Conservation (phyloP, 2,797 vertebrate genomes). For the Phataginus tricuspis region DNA sequence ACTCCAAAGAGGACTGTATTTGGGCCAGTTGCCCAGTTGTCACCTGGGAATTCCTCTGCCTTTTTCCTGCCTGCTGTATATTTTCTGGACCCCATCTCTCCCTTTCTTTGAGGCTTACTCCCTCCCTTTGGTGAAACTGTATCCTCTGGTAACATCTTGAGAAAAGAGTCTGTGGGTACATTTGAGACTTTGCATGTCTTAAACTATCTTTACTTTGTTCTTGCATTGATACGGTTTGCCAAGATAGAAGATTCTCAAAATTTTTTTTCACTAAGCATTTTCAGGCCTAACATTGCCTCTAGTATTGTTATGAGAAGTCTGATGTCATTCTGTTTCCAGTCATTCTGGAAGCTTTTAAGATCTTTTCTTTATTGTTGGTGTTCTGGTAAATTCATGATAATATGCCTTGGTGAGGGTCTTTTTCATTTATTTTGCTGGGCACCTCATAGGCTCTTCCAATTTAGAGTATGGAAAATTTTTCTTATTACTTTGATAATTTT, state of each 20-base stretch:
- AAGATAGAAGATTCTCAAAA: neutral
- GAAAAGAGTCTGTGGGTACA: neutral
- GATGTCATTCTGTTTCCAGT: neutral
- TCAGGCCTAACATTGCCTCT: neutral
- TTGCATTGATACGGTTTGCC: neutral
- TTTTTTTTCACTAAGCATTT: constrained; percentile 13
- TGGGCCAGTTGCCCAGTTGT: neutral
- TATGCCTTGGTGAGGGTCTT: neutral
- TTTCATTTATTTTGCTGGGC: neutral
- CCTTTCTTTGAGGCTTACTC: neutral
- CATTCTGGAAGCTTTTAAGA: neutral
- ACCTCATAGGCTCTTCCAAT: neutral
- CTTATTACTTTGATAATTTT: constrained; percentile 5
- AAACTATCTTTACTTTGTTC: constrained; percentile 29
- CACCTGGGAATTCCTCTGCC: neutral
- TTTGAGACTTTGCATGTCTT: neutral
- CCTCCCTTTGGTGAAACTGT: neutral
- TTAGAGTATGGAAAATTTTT: neutral
- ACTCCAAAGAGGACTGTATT: neutral
- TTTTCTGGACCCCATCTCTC: neutral
- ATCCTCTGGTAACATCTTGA: neutral
- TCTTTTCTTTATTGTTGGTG: neutral
- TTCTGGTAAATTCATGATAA: neutral
- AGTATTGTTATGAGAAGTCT: neutral
- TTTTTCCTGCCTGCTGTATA: neutral